Evolutionary conservation across 2,113 vertebrate genomes (phyloP).

Genomic region (Coregonus clupeaformis): DNA sequence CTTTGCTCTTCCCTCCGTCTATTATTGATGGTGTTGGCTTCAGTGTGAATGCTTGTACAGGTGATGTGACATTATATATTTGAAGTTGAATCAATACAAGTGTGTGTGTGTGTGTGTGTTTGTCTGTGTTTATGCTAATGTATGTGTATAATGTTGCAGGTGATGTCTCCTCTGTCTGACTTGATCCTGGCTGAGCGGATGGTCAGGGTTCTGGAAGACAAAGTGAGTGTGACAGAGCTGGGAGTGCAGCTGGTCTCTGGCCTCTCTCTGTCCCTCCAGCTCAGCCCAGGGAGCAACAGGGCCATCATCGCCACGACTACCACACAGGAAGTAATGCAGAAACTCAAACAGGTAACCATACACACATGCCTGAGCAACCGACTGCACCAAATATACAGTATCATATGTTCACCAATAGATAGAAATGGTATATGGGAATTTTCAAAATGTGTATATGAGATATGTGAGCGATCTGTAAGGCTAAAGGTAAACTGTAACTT

Average conservation of each 20-base stretch:
- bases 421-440: too few species aligned
- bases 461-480: too few species aligned
- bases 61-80: neutral
- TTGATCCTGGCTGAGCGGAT: slow-evolving; percentile 90
- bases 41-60: too few species aligned
- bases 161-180: slow-evolving; percentile 90
- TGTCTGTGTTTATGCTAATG: neutral
- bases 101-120: neutral
- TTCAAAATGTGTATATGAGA: too few species aligned
- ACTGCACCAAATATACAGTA: too few species aligned
- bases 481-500: too few species aligned
- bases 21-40: too few species aligned
- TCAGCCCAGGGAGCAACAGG: slow-evolving; percentile 78
- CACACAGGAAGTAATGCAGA: slow-evolving; percentile 84
- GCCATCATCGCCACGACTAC: slow-evolving; percentile 82
- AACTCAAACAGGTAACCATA: slow-evolving; percentile 83
- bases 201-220: slow-evolving; percentile 90
- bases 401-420: too few species aligned
- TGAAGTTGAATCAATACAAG: slow-evolving; percentile 9
- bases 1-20: too few species aligned
- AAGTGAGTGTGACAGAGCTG: slow-evolving; percentile 89
- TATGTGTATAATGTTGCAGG: slow-evolving; percentile 70
- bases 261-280: slow-evolving; percentile 85
- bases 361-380: neutral
- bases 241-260: slow-evolving; percentile 92